phyloP scores from a whole-genome alignment of 2,797 vertebrate species.

The Pseudomugil tenellus region DNA sequence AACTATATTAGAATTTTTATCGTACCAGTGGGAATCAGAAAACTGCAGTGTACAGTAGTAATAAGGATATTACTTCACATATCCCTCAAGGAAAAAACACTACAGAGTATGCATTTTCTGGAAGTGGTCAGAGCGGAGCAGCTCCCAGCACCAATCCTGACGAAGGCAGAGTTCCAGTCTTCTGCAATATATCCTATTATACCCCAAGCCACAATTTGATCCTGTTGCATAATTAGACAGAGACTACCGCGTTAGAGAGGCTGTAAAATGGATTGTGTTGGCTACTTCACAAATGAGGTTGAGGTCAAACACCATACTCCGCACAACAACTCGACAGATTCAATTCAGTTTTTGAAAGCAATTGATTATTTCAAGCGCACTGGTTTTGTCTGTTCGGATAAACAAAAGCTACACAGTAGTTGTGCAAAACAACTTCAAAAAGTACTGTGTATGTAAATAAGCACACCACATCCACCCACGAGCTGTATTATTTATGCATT shows the following conservation, averaged over 20 bases:
- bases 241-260: constrained; percentile 51
- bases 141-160: constrained; percentile 39
- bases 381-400: constrained; percentile 27
- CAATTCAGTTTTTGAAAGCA: constrained; percentile 36
- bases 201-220: constrained; percentile 65
- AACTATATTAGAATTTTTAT: constrained; percentile 44
- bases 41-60: constrained; percentile 51
- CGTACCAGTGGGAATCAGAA: constrained; percentile 37
- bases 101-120: constrained; percentile 37
- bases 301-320: constrained; percentile 51
- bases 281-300: constrained; percentile 59
- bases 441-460: constrained; percentile 59
- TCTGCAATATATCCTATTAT: constrained; percentile 63
- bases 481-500: constrained; percentile 55
- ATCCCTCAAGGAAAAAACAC: constrained; percentile 34
- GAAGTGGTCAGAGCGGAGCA: constrained; percentile 41
- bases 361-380: constrained; percentile 34
- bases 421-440: constrained; percentile 44
- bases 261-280: constrained; percentile 57
- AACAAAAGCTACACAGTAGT: constrained; percentile 50
- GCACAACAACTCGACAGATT: constrained; percentile 32
- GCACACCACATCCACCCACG: constrained; percentile 53
- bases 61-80: constrained; percentile 54
- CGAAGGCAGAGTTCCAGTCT: constrained; percentile 42
- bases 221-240: constrained; percentile 66